Evolutionary conservation across 2,888 invertebrate species (phyloP).

Genomic region (Trichopria drosophilae): DNA sequence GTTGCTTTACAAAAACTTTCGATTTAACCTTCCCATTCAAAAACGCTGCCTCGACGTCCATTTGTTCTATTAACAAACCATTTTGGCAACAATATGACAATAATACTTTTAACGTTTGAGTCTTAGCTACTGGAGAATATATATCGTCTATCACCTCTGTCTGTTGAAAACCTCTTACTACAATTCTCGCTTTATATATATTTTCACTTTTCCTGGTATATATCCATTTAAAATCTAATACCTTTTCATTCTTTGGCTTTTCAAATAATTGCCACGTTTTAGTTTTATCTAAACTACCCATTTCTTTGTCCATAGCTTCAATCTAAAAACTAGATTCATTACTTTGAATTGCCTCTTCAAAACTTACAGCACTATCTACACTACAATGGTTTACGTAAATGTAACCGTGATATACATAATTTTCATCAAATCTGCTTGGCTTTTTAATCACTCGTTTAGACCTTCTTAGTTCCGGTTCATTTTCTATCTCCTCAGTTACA

Average conservation of each 20-base stretch:
- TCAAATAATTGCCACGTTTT: neutral
- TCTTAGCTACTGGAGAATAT: conserved; percentile 1
- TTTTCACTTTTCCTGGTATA: neutral
- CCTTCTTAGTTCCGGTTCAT: too few relatives aligned
- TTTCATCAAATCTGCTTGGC: neutral
- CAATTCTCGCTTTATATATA: conserved; percentile 3
- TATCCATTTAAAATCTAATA: conserved; percentile 2
- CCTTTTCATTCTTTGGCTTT: neutral
- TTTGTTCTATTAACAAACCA: conserved; percentile 18
- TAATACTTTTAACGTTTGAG: conserved; percentile 8
- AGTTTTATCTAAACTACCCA: neutral
- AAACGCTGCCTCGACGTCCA: conserved; percentile 26
- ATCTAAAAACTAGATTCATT: neutral
- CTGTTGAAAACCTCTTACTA: conserved; percentile 7
- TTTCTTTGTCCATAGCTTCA: neutral
- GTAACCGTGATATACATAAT: neutral
- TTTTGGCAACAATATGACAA: conserved; percentile 18
- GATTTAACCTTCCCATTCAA: conserved; percentile 25
- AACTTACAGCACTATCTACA: conserved; percentile 3
- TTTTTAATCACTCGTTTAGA: too few relatives aligned
- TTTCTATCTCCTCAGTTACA: too few relatives aligned
- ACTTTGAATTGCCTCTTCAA: neutral
- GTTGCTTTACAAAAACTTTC: conserved; percentile 27
- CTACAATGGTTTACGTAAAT: conserved; percentile 1
- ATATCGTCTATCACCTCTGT: conserved; percentile 2